Conservation (phyloP, 2,797 vertebrate genomes). For the Ceryle rudis region DNA sequence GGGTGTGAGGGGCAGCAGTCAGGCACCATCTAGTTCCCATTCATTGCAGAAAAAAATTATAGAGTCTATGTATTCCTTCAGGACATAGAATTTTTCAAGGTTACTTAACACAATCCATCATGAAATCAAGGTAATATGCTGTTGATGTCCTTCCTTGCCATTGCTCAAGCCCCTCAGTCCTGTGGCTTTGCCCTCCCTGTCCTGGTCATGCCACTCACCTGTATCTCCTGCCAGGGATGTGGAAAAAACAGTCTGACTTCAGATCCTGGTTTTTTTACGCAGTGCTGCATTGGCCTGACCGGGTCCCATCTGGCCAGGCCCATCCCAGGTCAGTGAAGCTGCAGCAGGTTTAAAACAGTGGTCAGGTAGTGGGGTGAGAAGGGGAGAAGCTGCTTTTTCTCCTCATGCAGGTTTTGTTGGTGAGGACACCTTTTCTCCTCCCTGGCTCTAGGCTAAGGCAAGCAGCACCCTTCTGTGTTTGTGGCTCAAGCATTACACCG, state of each 20-base stretch:
- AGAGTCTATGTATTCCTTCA: background rate
- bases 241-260: background rate
- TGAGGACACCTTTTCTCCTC: background rate
- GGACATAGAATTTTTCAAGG: background rate
- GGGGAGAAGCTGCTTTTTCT: background rate
- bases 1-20: background rate
- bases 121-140: accelerated
- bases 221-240: accelerated
- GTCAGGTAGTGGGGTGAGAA: background rate
- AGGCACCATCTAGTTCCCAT: background rate
- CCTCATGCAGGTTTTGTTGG: background rate
- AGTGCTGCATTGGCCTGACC: background rate
- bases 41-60: background rate
- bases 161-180: background rate
- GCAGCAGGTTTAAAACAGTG: background rate
- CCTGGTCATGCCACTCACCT: accelerated
- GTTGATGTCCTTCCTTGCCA: background rate
- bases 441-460: background rate
- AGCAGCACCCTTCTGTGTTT: background rate
- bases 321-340: background rate
- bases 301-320: background rate
- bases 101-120: background rate
- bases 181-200: background rate
- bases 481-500: background rate
- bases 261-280: background rate